These are phyloP conservation scores for Drosophila serrata DNA, from an alignment of 1,140 invertebrate species.

Conservation along the genomic window DNA sequence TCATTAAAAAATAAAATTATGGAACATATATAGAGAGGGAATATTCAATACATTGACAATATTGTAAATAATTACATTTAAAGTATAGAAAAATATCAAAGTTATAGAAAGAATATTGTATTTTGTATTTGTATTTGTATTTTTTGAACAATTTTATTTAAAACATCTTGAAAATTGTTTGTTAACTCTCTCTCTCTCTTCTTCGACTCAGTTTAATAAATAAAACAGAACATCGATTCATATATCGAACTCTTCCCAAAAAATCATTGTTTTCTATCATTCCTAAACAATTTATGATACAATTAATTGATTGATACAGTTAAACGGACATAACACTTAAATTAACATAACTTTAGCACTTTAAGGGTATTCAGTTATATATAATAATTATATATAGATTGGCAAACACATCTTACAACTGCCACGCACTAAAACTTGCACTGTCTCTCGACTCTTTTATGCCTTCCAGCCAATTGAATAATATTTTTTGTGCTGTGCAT, in stretches of 20 bases:
- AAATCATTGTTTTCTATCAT: too few species aligned
- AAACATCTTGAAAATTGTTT: background rate
- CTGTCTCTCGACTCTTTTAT: background rate
- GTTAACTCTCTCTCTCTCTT: background rate
- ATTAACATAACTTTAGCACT: background rate
- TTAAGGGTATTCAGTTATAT: conserved; percentile 13
- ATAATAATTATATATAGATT: conserved; percentile 1
- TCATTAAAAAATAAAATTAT: background rate
- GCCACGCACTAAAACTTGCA: background rate
- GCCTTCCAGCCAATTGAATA: background rate
- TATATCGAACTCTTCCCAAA: background rate
- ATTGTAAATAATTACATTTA: background rate
- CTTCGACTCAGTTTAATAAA: background rate
- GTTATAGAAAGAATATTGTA: background rate
- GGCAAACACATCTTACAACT: background rate
- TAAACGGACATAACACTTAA: background rate
- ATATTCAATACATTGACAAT: background rate
- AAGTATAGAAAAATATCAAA: background rate
- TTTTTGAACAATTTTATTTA: background rate
- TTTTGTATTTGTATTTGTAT: too few species aligned
- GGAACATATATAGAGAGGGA: background rate
- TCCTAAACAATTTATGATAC: background rate
- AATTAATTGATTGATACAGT: too few species aligned
- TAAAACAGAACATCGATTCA: background rate
- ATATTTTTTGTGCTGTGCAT: background rate